Evolutionary conservation across 2,113 vertebrate genomes (phyloP).

Genomic region (Hemichromis elongatus): DNA sequence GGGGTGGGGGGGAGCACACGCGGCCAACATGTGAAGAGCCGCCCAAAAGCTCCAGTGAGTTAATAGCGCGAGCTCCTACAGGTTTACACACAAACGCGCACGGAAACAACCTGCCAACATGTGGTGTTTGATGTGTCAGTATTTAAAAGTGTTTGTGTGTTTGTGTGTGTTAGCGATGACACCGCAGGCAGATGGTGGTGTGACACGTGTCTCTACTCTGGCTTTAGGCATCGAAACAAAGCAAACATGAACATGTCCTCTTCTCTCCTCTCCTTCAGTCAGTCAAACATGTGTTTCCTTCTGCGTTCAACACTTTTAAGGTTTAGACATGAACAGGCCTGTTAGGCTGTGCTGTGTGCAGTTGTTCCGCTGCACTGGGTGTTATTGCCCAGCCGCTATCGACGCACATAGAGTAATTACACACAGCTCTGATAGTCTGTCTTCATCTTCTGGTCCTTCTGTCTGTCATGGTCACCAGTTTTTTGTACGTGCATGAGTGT

Average conservation of each 20-base stretch:
- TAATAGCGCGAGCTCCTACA: conserved; percentile 2
- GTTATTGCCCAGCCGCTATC: conserved; percentile 48
- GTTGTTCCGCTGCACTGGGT: conserved; percentile 48
- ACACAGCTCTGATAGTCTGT: conserved; percentile 35
- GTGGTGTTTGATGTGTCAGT: not conserved
- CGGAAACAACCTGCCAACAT: not conserved
- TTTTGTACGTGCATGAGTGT: not conserved
- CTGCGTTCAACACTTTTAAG: not conserved
- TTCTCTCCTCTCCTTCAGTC: not conserved
- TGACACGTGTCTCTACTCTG: conserved; percentile 25
- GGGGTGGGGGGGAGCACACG: not conserved
- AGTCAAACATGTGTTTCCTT: conserved; percentile 32
- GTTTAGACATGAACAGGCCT: conserved; percentile 41
- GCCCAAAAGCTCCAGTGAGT: conserved; percentile 9
- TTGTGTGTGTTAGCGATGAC: conserved; percentile 5
- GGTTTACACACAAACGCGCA: not conserved
- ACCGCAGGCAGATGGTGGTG: conserved; percentile 49
- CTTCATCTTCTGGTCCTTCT: conserved; percentile 41
- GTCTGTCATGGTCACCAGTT: conserved; percentile 35
- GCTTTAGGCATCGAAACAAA: conserved; percentile 29
- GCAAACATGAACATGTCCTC: not conserved
- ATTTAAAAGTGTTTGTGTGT: not conserved
- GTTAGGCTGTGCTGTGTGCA: conserved; percentile 13
- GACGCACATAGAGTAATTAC: conserved; percentile 55
- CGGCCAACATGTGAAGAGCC: conserved; percentile 10